Base-by-base conservation (phyloP, 2,113 vertebrate genomes). In the Callocephalon fimbriatum region DNA sequence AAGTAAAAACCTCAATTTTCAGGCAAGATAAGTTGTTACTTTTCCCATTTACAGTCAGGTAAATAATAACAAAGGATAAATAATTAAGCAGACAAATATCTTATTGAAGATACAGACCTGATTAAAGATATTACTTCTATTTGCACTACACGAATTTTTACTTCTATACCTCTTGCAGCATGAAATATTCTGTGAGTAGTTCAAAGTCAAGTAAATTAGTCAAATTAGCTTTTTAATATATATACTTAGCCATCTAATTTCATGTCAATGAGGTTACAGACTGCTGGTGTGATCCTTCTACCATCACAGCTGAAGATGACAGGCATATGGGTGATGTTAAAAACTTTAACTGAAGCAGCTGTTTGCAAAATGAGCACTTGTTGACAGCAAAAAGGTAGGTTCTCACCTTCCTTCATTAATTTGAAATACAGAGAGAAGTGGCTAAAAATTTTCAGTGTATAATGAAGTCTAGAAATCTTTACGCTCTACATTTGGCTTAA, bases 361-460 rank as follows among this genome's bases (percentile, higher is more conserved):
- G 77, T 82, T 95, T 85, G 54, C 63, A 96, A 93, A 96, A 85
- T 63, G 11, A 87, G 61, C 85, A 85, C 77, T 85, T 96, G 61
- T 63, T 81, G 58, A 54, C 59, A 32, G 70, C 47, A 95, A 94
- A 91, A 85, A 47, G 42, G 54, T 70, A 63, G 51, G 63, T 59
- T 77, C 37, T 77, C 75, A 92, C 45, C 27, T 73, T 53, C 47
- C 27, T 73, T 53, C 47, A 32, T 81, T 75, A 45, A 72, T 96
- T 78, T 67, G 54, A 92, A 91, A 87, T 14, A 4, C 32, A 54
- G 72, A 87, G 26, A 65, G n/a, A 84, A 2, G 2, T 23, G 26
- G 51, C 26, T 72, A 67, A 59, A 67, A 31, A 12, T 51, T 67
- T 74, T 47, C 20, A 59, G 18, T 0, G 1, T 63, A 17, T 22